Evolutionary conservation across 2,797 vertebrate species (phyloP).

Genomic region (Gambusia yucatana): DNA sequence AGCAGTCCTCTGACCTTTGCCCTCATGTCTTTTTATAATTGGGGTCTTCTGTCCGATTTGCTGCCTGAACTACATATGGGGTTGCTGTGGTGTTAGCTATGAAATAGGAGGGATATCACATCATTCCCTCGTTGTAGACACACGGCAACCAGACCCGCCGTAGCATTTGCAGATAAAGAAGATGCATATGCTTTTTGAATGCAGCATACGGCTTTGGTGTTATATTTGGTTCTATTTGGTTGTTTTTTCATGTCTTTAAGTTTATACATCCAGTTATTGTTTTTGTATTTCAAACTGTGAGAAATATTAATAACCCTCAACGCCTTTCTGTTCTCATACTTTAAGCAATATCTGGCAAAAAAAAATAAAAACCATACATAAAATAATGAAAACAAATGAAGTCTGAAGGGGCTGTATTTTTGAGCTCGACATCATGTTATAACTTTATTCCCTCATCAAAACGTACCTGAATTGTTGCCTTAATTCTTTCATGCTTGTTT

Average conservation of each 20-base stretch:
- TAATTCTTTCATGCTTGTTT: too few relatives aligned
- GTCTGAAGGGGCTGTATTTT: too few relatives aligned
- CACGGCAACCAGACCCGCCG: neutral
- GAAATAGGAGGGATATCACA: neutral
- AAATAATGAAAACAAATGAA: neutral
- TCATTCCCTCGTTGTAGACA: neutral
- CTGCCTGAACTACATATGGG: neutral
- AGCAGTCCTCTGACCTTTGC: neutral
- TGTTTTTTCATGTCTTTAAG: neutral
- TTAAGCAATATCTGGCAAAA: neutral
- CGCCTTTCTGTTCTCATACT: neutral
- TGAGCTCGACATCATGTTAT: too few relatives aligned
- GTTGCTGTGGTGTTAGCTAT: neutral
- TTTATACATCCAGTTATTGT: neutral
- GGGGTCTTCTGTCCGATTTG: neutral
- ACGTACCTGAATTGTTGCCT: too few relatives aligned
- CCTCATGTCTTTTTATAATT: neutral
- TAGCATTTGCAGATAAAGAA: neutral
- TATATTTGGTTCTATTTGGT: neutral
- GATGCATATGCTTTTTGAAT: neutral
- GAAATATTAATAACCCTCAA: neutral
- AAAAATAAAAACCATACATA: neutral
- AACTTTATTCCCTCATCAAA: too few relatives aligned
- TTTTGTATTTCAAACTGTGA: neutral
- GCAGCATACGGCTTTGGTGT: neutral